phyloP scores from a whole-genome alignment of 2,113 vertebrate species.

The Telmatochromis brachygnathus region DNA sequence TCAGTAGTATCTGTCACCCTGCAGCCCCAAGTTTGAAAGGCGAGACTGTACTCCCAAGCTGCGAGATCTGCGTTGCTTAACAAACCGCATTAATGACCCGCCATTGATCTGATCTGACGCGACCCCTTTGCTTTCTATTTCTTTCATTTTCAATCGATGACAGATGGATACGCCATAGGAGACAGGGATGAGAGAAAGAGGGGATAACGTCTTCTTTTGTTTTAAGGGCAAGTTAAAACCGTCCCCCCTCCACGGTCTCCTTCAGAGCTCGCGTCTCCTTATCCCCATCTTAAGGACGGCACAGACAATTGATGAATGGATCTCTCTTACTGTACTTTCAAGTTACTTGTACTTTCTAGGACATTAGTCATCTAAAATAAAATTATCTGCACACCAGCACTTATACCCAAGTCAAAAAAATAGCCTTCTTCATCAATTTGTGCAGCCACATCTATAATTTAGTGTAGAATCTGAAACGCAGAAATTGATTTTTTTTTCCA shows the following conservation, averaged over 20 bases:
- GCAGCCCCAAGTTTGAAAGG: slow-evolving; percentile 63
- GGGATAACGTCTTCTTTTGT: slow-evolving; percentile 74
- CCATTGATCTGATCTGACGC: slow-evolving; percentile 67
- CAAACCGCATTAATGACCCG: slow-evolving; percentile 72
- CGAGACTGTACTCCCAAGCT: slow-evolving; percentile 69
- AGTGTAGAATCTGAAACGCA: neutral
- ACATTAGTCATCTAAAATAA: neutral
- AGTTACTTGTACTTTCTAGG: slow-evolving; percentile 16
- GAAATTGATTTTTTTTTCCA: neutral
- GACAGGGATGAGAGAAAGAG: slow-evolving; percentile 58
- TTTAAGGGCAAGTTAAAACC: slow-evolving; percentile 75
- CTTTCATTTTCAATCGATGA: slow-evolving; percentile 76
- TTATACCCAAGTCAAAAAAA: neutral
- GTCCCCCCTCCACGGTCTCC: slow-evolving; percentile 46
- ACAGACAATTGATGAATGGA: slow-evolving; percentile 42
- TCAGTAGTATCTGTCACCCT: slow-evolving; percentile 71
- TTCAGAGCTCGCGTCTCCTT: slow-evolving; percentile 36
- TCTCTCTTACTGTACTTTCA: slow-evolving; percentile 46
- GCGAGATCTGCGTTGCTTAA: slow-evolving; percentile 70
- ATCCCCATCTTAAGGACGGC: slow-evolving; percentile 36
- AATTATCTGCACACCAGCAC: neutral
- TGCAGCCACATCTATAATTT: neutral
- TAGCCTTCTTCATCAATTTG: neutral
- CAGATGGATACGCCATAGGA: slow-evolving; percentile 62
- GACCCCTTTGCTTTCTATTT: slow-evolving; percentile 63